Base-by-base conservation (phyloP, 1,140 invertebrate species). In the Phocides pigmalion region DNA sequence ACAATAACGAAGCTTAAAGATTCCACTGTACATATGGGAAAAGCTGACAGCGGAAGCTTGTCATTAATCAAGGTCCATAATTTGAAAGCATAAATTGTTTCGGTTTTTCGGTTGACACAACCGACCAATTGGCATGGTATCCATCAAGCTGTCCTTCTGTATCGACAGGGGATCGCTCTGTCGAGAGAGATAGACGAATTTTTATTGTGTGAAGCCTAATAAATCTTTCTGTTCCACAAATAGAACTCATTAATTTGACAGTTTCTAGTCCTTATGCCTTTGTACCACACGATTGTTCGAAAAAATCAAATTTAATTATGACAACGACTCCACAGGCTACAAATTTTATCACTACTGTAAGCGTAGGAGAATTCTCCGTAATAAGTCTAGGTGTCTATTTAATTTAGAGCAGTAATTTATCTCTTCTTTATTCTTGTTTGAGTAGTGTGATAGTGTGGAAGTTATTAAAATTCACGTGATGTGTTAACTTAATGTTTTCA, bases 81-180 rank as follows among this genome's bases (percentile, higher is more conserved):
- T 50, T 28, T 14, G 37, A 20, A 32, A 20, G 17, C 50, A 53
- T 53, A 46, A 59, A 59, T 28, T 59, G 41, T 32, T 15, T 59
- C 25, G 17, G 41, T 59, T 53, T 61, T 46, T 66, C 17, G 42
- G 37, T 25, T 59, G 50, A 35, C 50, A 41, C 64, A 61, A 59
- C 58, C 16, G 44, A 25, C 46, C 37, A 59, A 46, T 41, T 66
- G n/a, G 20, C 44, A 76, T 76, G 75, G 65, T 76, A 81, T 84
- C 79, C 70, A 81, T 81, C 79, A 84, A 81, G 58, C 74, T 77
- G 77, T 78, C 76, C 76, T 74, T 69, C 72, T 72, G 67, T 77
- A 81, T 80, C 79, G 78, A 73, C 69, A 35, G 70, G 64, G 70
- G 63, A 65, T 72, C 64, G 70, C 47, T 75, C 67, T 53, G 64